phyloP scores from a whole-genome alignment of 2,113 vertebrate genomes.

The Lethenteron camtschaticum region DNA sequence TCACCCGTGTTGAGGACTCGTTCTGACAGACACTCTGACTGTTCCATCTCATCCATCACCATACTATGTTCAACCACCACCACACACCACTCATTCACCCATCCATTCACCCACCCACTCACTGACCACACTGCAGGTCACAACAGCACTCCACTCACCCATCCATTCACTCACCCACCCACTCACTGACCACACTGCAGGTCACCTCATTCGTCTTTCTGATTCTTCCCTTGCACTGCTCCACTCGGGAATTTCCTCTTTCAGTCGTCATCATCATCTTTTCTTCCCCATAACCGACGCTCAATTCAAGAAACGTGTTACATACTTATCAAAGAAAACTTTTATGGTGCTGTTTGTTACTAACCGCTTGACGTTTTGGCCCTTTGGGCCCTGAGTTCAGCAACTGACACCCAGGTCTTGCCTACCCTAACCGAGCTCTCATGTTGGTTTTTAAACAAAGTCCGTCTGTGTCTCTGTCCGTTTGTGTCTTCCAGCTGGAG shows the following conservation, averaged over 20 bases:
- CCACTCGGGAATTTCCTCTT: neutral
- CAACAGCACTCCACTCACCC: no score
- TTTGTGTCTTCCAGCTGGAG: conserved; percentile 49
- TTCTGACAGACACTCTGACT: no score
- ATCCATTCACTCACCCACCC: no score
- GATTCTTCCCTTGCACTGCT: neutral
- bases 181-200: no score
- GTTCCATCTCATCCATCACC: no score
- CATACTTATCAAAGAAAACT: no score
- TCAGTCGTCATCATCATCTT: neutral
- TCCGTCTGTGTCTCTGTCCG: conserved; percentile 9
- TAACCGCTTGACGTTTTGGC: neutral
- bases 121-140: no score
- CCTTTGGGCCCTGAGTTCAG: neutral
- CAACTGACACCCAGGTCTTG: conserved; percentile 11
- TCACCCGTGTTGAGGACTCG: no score
- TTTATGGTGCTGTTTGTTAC: no score
- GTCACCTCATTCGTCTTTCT: neutral
- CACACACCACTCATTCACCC: no score
- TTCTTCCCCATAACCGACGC: neutral
- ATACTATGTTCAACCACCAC: no score
- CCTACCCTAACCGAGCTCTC: neutral
- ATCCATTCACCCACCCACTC: no score
- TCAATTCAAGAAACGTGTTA: neutral
- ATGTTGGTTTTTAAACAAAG: neutral